Evolutionary conservation across 1,140 invertebrate species (phyloP), one percentile per base, ranked within the genome.

Genomic region (Zeugodacus cucurbitae): DNA sequence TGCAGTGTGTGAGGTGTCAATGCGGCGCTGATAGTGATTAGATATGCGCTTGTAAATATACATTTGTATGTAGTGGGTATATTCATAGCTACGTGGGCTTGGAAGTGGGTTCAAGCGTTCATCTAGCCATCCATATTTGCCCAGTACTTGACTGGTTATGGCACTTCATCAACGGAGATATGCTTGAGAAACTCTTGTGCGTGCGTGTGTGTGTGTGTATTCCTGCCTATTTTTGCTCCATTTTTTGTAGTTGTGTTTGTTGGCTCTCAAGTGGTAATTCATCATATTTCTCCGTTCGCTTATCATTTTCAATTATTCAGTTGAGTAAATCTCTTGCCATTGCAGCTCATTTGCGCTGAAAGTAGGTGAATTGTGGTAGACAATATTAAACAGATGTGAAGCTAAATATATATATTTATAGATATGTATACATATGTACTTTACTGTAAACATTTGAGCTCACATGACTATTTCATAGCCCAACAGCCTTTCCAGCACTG

Each of bases 311-410:
- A n/a, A 82, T 82, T 48, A 48, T n/a, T 54, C 32, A 29, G 10
- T 48, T 29, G 41, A 6, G 41, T 48, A 82, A 82, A 82, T n/a
- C 22, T 17, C 4, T 82, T 54, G 14, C 34, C n/a, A 48, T 82
- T 44, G 74, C 74, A 48, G 1, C 20, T 82, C 74, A 54, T 82
- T 82, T 48, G 74, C 44, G 37, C 26, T 34, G 44, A 74, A 74
- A 82, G 74, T 82, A 48, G 74, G 74, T 82, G 74, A 82, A 82
- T 82, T 82, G 41, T 82, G 74, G 41, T 11, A 17, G 20, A 48
- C n/a, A 29, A 48, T 10, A 26, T 22, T 22, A 54, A 10, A 8
- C 41, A 26, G 26, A 62, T 62, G 58, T 26, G 26, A 2, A 2
- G 26, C 7, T 82, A 82, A 41, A 82, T 26, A 48, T 8, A 26